These are phyloP conservation scores for Chaunax sp. DNA, from an alignment of 2,797 vertebrate genomes.

Conservation along the genomic window DNA sequence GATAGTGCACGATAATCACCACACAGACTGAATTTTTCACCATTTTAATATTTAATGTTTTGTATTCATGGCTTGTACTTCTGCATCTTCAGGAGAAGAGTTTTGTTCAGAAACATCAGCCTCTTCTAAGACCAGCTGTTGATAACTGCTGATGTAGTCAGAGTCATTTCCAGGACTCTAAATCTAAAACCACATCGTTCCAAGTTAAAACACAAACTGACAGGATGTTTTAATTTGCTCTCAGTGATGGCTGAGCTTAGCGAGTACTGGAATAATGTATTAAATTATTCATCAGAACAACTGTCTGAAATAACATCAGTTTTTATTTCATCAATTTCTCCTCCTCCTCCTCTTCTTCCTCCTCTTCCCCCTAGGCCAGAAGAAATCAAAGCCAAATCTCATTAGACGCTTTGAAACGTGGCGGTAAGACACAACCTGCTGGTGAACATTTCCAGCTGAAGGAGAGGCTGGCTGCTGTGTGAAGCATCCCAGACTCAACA, in stretches of 20 bases:
- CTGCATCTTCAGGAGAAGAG: slow-evolving; percentile 1
- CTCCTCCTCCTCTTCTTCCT: slow-evolving; percentile 32
- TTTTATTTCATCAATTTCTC: slow-evolving; percentile 43
- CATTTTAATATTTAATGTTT: background rate
- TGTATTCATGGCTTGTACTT: slow-evolving; percentile 5
- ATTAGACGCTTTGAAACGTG: slow-evolving; percentile 69
- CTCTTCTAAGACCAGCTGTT: background rate
- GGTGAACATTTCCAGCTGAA: slow-evolving; percentile 60
- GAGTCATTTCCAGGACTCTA: slow-evolving; percentile 13
- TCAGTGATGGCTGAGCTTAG: slow-evolving; percentile 22
- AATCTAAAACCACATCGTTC: no score
- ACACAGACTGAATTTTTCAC: no score
- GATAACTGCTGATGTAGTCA: slow-evolving; percentile 11
- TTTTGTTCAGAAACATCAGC: slow-evolving; percentile 9
- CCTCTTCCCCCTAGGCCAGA: slow-evolving; percentile 42
- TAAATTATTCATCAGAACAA: slow-evolving; percentile 76
- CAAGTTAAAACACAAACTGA: no score
- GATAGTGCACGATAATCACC: background rate
- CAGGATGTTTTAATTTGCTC: slow-evolving; percentile 38
- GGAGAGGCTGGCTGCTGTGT: slow-evolving; percentile 51
- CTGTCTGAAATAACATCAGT: slow-evolving; percentile 64
- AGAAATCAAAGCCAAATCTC: slow-evolving; percentile 75
- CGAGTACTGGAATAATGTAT: slow-evolving; percentile 36
- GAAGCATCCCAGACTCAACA: slow-evolving; percentile 29
- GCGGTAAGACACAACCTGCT: slow-evolving; percentile 64